Evolutionary conservation across 37 sponge, comb jelly and placozoan genomes (phyloP).

Genomic region (Cliona cf. orientalis): DNA sequence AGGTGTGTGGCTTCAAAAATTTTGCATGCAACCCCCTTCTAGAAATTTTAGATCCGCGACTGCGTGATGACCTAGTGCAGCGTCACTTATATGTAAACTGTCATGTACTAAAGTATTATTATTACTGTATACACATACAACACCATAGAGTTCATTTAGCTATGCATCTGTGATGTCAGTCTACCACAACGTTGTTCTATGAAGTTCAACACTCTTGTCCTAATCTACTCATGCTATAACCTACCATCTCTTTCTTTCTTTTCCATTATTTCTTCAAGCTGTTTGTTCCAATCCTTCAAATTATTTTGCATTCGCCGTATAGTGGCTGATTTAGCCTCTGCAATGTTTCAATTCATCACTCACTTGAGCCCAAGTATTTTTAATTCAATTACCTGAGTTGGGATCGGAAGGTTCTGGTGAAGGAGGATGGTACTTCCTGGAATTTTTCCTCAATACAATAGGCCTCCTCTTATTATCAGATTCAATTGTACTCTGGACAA

Average conservation of each 20-base stretch:
- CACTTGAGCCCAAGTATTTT: neutral
- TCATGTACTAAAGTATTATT: no score
- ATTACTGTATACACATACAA: no score
- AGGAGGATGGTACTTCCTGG: constrained; percentile 59
- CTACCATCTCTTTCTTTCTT: constrained; percentile 76
- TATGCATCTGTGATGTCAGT: no score
- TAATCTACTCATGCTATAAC: neutral
- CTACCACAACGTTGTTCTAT: neutral
- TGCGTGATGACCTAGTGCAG: no score
- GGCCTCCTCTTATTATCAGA: constrained; percentile 82
- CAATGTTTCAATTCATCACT: neutral
- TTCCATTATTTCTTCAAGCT: constrained; percentile 57
- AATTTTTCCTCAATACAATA: constrained; percentile 58
- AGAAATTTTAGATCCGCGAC: no score
- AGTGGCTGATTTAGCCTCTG: constrained; percentile 77
- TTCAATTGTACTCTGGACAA: constrained; percentile 63
- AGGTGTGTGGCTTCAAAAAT: no score
- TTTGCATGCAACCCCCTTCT: no score
- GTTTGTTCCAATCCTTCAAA: constrained; percentile 71
- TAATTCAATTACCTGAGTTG: constrained; percentile 64
- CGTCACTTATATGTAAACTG: no score
- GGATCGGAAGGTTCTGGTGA: constrained; percentile 79
- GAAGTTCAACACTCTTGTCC: neutral
- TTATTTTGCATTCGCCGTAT: constrained; percentile 75
- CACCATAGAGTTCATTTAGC: no score